Evolutionary conservation across 2,888 invertebrate species (phyloP).

Genomic region (Machimus rusticus): DNA sequence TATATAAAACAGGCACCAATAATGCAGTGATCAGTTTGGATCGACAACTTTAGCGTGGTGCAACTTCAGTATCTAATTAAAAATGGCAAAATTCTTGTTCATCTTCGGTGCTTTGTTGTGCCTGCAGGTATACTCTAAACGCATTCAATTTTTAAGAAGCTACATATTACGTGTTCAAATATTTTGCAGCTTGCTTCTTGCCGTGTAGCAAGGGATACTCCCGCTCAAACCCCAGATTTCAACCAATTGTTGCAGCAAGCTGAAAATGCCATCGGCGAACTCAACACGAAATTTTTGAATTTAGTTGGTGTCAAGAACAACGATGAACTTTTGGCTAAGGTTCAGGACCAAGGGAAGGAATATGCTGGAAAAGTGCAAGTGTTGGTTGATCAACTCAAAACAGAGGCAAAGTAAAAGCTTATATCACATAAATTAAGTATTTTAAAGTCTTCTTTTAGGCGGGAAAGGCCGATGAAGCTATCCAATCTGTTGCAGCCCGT

Average conservation of each 20-base stretch:
- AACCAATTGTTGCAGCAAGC: conserved; percentile 40
- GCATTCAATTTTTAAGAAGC: background rate
- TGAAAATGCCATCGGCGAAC: conserved; percentile 38
- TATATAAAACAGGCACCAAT: background rate
- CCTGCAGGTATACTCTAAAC: conserved; percentile 1
- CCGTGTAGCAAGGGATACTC: conserved; percentile 36
- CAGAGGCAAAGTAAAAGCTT: background rate
- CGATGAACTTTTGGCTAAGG: conserved; percentile 25
- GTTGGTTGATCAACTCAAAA: conserved; percentile 29
- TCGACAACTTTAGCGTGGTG: background rate
- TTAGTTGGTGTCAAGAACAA: conserved; percentile 42
- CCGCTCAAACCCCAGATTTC: conserved; percentile 20
- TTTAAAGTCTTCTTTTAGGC: background rate
- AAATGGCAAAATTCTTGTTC: conserved; percentile 19
- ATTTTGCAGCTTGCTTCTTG: conserved; percentile 12
- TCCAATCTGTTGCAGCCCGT: conserved; percentile 8
- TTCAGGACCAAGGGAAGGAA: conserved; percentile 31
- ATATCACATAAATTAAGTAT: background rate
- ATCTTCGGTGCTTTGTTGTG: background rate
- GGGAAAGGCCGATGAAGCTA: conserved; percentile 41
- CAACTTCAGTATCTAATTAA: background rate
- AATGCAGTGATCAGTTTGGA: background rate
- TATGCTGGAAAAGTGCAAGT: conserved; percentile 42
- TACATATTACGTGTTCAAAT: background rate
- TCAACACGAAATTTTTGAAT: conserved; percentile 41